Evolutionary conservation across 2,888 invertebrate species (phyloP).

Genomic region (Muschampia plurimacula): DNA sequence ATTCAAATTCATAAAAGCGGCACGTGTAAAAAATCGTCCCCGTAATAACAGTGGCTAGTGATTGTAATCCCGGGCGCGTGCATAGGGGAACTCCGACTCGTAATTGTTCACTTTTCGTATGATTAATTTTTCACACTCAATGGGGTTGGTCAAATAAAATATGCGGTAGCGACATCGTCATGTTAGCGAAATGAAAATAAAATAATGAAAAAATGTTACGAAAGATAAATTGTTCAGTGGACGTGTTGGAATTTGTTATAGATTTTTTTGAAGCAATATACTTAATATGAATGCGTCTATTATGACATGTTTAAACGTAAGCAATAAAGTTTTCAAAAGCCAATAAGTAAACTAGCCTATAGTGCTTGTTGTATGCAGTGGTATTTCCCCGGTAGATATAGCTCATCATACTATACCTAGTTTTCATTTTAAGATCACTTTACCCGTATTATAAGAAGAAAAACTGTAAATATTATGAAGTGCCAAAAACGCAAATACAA

Average conservation of each 20-base stretch:
- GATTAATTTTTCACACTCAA: slow-evolving; percentile 40
- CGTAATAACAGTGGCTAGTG: slow-evolving; percentile 25
- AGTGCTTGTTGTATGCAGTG: no score
- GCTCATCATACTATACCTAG: no score
- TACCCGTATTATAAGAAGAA: no score
- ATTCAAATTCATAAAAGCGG: slow-evolving; percentile 24
- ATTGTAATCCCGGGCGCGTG: slow-evolving; percentile 25
- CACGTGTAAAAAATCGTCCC: slow-evolving; percentile 18
- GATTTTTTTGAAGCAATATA: neutral
- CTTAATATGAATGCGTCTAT: neutral
- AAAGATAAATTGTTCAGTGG: slow-evolving; percentile 23
- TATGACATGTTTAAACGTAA: neutral
- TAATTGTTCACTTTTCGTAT: slow-evolving; percentile 38
- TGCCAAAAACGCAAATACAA: no score
- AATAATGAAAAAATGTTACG: slow-evolving; percentile 34
- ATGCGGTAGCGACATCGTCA: slow-evolving; percentile 34
- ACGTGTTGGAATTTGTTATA: slow-evolving; percentile 27
- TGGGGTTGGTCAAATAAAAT: slow-evolving; percentile 37
- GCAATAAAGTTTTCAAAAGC: neutral
- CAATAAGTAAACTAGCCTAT: neutral
- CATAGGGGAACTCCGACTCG: slow-evolving; percentile 24
- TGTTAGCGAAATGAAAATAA: slow-evolving; percentile 29
- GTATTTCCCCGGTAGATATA: no score
- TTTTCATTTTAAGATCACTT: no score
- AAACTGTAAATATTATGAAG: no score